Evolutionary conservation across 2,113 vertebrate species (phyloP), one percentile per base, ranked within the genome.

Genomic region (Hemicordylus capensis): DNA sequence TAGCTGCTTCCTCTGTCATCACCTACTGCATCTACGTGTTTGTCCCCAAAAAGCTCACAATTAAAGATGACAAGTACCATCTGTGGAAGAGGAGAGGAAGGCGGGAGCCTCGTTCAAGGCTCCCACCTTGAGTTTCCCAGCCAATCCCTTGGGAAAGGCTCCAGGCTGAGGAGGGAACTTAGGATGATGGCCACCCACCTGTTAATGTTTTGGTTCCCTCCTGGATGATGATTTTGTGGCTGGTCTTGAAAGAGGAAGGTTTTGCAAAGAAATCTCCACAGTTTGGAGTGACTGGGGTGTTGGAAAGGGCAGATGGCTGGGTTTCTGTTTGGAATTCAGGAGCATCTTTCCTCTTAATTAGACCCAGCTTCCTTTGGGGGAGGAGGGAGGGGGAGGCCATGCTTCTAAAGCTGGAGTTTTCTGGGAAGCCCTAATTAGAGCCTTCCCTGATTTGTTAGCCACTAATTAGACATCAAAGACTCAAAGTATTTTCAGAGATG

Each of bases 351-450:
- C 85, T 87, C 87, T 91, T 94, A 91, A 94, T 94, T 94, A 93
- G 91, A 94, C 87, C 66, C 80, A 80, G 86, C 83, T 89, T 88
- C 89, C 80, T 94, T 86, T 86, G 66, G 75, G 66, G 66, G 74
- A 39, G 34, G 84, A 78, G 66, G 78, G 85, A 82, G 90, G 80
- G 66, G 78, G 85, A 82, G 90, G 78, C 85, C 87, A n/a, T 78
- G 87, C 83, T 84, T 93, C 88, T 93, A 89, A 83, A 91, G 90
- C 82, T 84, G 78, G 56, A 88, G 92, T 80, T 93, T 89, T 92
- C 90, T 81, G 74, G 75, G 83, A 89, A 86, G 90, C 76, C 89
- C 89, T 93, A 91, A 94, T 94, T 94, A 94, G 94, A 90, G 80
- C 82, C 80, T 91, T 88, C 73, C 46, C 89, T 93, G 89, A 90